These are phyloP conservation scores for Ciconia nigra DNA, from an alignment of 2,797 vertebrate genomes.

Conservation along the genomic window DNA sequence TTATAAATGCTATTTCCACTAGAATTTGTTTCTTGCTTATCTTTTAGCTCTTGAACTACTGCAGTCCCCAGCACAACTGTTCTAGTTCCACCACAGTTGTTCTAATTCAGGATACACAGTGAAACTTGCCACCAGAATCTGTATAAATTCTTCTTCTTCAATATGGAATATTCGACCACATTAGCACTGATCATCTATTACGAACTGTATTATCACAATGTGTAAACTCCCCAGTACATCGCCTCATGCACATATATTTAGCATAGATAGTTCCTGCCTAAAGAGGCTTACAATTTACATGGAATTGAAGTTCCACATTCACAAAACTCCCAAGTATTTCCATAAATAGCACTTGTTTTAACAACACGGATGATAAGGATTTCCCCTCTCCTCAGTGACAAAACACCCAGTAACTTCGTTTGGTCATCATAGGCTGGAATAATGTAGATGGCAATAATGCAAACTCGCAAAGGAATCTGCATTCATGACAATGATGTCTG, in stretches of 20 bases:
- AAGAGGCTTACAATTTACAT: not conserved
- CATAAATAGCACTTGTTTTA: not conserved
- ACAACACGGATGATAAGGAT: not conserved
- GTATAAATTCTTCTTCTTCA: constrained; percentile 80
- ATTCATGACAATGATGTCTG: not conserved
- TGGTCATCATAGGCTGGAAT: not conserved
- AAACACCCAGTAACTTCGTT: not conserved
- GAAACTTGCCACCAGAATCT: constrained; percentile 85
- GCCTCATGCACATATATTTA: not conserved
- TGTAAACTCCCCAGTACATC: not conserved
- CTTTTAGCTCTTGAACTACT: not conserved
- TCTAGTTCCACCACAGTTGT: not conserved
- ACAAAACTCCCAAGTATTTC: not conserved
- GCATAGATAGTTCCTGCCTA: not conserved
- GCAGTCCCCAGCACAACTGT: not conserved
- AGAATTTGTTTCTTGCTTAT: not conserved
- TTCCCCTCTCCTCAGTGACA: not conserved
- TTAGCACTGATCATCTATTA: not conserved
- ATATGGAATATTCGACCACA: constrained; percentile 74
- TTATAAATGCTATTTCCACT: not conserved
- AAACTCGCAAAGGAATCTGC: not conserved
- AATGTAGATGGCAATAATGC: not conserved
- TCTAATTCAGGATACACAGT: constrained; percentile 80
- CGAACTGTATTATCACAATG: rapidly evolving
- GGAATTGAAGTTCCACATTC: not conserved